Evolutionary conservation across 2,888 invertebrate genomes (phyloP).

Genomic region (Protodeltote pygarga): DNA sequence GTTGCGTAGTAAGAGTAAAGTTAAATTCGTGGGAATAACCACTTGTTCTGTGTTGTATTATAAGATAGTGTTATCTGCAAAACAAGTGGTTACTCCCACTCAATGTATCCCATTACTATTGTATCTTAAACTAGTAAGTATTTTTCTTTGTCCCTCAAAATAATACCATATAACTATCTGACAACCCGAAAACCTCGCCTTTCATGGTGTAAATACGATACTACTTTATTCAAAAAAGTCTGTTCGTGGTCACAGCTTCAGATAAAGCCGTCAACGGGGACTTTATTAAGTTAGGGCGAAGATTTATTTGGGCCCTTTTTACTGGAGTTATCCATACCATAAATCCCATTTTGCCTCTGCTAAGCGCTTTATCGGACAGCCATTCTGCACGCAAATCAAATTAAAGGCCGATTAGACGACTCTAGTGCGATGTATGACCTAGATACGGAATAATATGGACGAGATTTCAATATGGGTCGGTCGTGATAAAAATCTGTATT

Average conservation of each 20-base stretch:
- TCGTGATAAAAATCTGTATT: slow-evolving; percentile 43
- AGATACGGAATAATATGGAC: slow-evolving; percentile 54
- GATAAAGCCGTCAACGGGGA: slow-evolving; percentile 78
- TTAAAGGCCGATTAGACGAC: slow-evolving; percentile 73
- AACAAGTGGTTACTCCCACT: too few species aligned
- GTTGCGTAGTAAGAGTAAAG: too few species aligned
- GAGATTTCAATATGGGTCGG: slow-evolving; percentile 36
- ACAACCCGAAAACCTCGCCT: slow-evolving; percentile 27
- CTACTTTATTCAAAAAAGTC: slow-evolving; percentile 68
- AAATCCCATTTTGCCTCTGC: slow-evolving; percentile 76
- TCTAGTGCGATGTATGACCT: slow-evolving; percentile 62
- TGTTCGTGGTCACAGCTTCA: slow-evolving; percentile 64
- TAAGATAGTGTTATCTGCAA: too few species aligned
- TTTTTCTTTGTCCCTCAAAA: too few species aligned
- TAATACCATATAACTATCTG: slow-evolving; percentile 26
- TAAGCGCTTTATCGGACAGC: slow-evolving; percentile 78
- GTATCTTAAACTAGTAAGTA: too few species aligned
- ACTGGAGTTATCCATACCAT: slow-evolving; percentile 75
- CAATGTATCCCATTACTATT: too few species aligned
- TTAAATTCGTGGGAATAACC: too few species aligned
- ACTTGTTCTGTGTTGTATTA: too few species aligned
- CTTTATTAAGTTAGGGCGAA: slow-evolving; percentile 79
- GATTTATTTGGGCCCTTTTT: slow-evolving; percentile 81
- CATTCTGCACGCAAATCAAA: slow-evolving; percentile 80
- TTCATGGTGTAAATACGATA: slow-evolving; percentile 50